A percentile compares a stretch with the other conserved stretches of the same genome.
phyloP scores from a whole-genome alignment of 2,113 vertebrate genomes.

The Lichenostomus cassidix region DNA sequence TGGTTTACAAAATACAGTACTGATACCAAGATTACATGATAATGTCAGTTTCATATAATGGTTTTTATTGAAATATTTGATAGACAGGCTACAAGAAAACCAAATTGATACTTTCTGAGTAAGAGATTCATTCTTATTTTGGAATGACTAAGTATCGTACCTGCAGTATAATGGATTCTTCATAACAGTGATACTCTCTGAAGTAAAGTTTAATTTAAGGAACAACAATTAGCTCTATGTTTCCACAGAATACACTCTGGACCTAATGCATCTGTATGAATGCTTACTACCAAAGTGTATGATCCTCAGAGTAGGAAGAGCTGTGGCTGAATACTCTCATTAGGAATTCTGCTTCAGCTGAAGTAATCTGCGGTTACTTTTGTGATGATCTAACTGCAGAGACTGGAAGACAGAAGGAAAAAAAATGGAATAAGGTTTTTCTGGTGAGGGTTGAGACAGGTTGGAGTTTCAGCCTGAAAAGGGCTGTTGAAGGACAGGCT shows the following conservation, averaged over 20 bases:
- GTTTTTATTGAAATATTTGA: not conserved
- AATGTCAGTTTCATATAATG: not conserved
- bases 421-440: not conserved
- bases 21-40: not conserved
- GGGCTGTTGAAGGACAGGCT: not conserved
- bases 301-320: not conserved
- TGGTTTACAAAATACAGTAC: not conserved
- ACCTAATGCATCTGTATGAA: not conserved
- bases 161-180: not conserved
- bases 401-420: not conserved
- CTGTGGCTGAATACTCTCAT: not conserved
- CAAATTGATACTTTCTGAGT: not conserved
- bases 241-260: not conserved
- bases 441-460: not conserved
- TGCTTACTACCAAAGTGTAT: not conserved
- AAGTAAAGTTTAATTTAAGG: not conserved
- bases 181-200: not conserved
- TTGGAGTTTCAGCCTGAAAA: not conserved
- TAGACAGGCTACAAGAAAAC: not conserved
- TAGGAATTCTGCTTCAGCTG: not conserved
- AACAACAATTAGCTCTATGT: not conserved
- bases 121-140: not conserved
- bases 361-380: not conserved
- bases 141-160: not conserved
- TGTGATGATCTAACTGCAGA: not conserved